Evolutionary conservation across 1,140 invertebrate species (phyloP), one percentile per base, ranked within the genome.

Genomic region (Apis laboriosa): DNA sequence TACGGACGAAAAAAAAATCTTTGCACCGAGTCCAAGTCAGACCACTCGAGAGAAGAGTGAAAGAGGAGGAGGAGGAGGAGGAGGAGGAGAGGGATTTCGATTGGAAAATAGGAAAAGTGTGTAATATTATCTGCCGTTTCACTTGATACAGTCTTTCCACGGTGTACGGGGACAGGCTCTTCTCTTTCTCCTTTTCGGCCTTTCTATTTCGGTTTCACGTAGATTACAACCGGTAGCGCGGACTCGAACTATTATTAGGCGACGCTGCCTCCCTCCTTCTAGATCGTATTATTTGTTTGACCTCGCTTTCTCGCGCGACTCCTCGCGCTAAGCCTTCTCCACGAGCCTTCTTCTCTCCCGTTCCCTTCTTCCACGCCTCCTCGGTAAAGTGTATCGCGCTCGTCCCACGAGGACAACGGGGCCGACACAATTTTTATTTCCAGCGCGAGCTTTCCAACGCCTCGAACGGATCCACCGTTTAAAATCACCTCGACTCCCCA

Each of bases 241-340:
- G 81, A 85, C 82, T 72, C 80, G 60, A 84, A 90, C 91, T 91
- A 92, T 92, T 92, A 91, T 90, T 90, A 92, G 90, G 64, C 87
- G 83, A 86, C 84, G 84, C 67, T 55, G 58, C 8, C 80, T 87
- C 86, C 84, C 80, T 73, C 68, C 80, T 86, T 80, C 78, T 88
- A 89, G 84, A 89, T 85, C 86, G 86, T 90, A 88, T 90, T 91
- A 91, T 92, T 92, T 92, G 87, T 92, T 91, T 91, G 87, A 91
- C 90, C 91, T 91, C 90, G 88, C 90, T 91, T 84, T 86, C 86
- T 85, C 85, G 80, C 61, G 58, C 77, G 77, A 43, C 34, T 87
- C 86, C 88, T 80, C 77, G 58, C 7, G 66, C 43, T 15, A 21
- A 7, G 43, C 11, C 43, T 75, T 8, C 63, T 70, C 13, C 15